Percentiles rank a stretch among this genome's conserved stretches.
phyloP scores from a whole-genome alignment of 2,113 vertebrate species.

The Thermophis baileyi region DNA sequence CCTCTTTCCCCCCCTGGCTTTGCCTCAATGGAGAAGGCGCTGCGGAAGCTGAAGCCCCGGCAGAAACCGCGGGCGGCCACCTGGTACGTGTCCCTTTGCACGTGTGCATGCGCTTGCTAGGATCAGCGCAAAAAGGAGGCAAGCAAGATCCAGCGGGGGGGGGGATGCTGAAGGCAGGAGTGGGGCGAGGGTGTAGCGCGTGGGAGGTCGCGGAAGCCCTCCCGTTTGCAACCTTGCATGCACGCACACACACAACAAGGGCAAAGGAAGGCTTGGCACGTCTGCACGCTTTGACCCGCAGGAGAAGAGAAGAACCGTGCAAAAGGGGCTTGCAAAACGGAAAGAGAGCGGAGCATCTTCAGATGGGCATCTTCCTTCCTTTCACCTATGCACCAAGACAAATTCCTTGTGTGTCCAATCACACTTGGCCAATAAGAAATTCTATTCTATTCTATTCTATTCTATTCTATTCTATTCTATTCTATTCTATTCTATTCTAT shows the following conservation, averaged over 20 bases:
- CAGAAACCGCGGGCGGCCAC: neutral
- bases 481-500: no score
- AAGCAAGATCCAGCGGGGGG: neutral
- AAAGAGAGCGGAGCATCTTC: neutral
- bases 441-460: no score
- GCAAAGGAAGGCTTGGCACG: neutral
- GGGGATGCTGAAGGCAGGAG: neutral
- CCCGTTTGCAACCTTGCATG: no score
- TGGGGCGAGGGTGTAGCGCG: neutral
- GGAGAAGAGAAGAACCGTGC: neutral
- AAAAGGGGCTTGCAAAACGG: neutral
- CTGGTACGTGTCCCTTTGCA: neutral
- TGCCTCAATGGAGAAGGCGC: neutral
- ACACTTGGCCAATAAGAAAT: no score
- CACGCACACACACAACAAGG: neutral
- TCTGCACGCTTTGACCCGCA: neutral
- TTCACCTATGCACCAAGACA: no score
- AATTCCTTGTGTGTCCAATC: no score
- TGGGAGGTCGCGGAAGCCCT: no score
- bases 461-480: no score
- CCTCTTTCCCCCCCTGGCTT: neutral
- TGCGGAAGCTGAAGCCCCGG: slow-evolving; percentile 8
- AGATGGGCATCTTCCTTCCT: neutral
- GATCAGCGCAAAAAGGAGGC: neutral
- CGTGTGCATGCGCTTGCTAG: neutral